These are phyloP conservation scores for Ailuropoda melanoleuca DNA, from an alignment of 2,113 vertebrate species.

Conservation along the genomic window DNA sequence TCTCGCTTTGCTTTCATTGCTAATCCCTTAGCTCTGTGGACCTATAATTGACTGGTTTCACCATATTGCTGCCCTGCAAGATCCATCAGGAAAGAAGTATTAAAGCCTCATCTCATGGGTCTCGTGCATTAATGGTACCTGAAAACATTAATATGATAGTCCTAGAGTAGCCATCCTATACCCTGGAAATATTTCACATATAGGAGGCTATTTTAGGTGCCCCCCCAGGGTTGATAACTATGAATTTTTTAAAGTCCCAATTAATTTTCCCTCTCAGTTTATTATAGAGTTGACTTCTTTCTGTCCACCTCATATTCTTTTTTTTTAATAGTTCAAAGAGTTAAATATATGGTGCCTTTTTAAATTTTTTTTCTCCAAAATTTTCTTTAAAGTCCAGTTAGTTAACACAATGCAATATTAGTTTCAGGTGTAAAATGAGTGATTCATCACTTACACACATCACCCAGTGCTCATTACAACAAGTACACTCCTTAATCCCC, in stretches of 20 bases:
- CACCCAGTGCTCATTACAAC: not conserved
- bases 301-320: not conserved
- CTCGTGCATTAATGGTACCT: not conserved
- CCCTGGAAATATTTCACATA: not conserved
- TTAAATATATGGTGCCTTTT: not conserved
- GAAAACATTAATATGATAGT: not conserved
- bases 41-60: not conserved
- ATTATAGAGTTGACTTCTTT: not conserved
- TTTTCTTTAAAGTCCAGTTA: not conserved
- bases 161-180: not conserved
- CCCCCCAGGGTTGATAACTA: not conserved
- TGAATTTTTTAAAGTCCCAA: not conserved
- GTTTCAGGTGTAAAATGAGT: not conserved
- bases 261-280: not conserved
- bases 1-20: constrained; percentile 27
- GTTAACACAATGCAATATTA: not conserved
- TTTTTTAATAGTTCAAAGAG: not conserved
- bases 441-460: not conserved
- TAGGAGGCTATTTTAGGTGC: not conserved
- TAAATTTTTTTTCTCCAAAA: not conserved
- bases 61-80: not conserved
- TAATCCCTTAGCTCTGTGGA: not conserved
- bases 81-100: not conserved
- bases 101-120: not conserved
- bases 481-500: not conserved